These are phyloP conservation scores for Amniataba percoides DNA, from an alignment of 2,797 vertebrate species.

Conservation along the genomic window DNA sequence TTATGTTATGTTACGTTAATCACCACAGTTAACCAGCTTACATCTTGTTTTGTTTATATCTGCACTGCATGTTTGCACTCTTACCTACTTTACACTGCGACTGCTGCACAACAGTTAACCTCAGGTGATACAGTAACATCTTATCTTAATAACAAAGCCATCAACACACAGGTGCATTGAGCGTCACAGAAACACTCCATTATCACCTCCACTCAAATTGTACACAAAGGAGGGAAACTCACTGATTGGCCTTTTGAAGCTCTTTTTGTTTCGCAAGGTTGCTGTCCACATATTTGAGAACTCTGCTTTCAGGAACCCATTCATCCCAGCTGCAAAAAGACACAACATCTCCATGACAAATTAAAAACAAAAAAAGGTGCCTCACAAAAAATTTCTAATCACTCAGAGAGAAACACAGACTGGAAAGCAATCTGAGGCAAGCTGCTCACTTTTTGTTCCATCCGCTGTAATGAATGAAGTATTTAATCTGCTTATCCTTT, in stretches of 20 bases:
- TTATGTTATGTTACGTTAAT: too few relatives aligned
- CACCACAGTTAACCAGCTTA: too few relatives aligned
- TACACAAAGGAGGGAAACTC: slow-evolving; percentile 75
- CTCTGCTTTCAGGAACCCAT: slow-evolving; percentile 99
- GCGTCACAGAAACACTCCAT: not conserved
- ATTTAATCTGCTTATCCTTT: slow-evolving; percentile 99
- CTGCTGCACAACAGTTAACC: too few relatives aligned
- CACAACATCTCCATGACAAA: not conserved
- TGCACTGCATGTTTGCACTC: too few relatives aligned
- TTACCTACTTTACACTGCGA: too few relatives aligned
- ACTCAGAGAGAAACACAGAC: not conserved
- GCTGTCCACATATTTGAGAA: slow-evolving; percentile 99
- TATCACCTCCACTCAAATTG: not conserved
- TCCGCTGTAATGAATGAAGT: slow-evolving; percentile 99
- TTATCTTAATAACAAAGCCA: too few relatives aligned
- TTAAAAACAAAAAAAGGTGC: not conserved
- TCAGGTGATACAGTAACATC: too few relatives aligned
- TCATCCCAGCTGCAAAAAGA: slow-evolving; percentile 95
- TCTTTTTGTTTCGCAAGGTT: slow-evolving; percentile 99
- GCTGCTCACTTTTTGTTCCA: slow-evolving; percentile 99
- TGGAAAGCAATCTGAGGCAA: not conserved
- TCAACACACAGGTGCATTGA: not conserved
- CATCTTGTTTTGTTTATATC: too few relatives aligned
- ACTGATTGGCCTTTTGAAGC: slow-evolving; percentile 99
- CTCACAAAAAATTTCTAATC: too few relatives aligned